phyloP scores from a whole-genome alignment of 2,888 invertebrate genomes.

The Dendrolimus pini region DNA sequence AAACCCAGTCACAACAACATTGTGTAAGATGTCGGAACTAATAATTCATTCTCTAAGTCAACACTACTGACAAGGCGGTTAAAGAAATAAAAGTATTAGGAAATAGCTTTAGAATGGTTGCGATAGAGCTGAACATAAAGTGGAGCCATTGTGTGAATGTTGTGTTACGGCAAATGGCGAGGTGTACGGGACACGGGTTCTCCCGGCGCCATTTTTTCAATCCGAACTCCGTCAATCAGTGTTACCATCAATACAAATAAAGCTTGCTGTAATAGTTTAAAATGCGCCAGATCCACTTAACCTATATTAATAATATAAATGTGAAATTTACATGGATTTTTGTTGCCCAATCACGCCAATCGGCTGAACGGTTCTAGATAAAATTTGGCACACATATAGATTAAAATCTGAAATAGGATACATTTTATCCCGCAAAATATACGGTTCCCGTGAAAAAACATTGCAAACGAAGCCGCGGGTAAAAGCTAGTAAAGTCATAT shows the following conservation, averaged over 20 bases:
- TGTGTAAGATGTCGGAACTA: constrained; percentile 43
- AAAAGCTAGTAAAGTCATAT: too few relatives aligned
- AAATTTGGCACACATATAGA: too few relatives aligned
- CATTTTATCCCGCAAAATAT: too few relatives aligned
- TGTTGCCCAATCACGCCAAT: too few relatives aligned
- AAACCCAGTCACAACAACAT: constrained; percentile 46
- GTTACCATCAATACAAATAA: too few relatives aligned
- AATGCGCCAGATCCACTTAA: too few relatives aligned
- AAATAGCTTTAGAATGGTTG: constrained; percentile 46
- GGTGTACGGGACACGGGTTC: not conserved
- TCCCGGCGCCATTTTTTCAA: constrained; percentile 9
- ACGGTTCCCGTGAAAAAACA: too few relatives aligned
- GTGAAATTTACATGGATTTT: too few relatives aligned
- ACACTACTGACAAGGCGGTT: constrained; percentile 48
- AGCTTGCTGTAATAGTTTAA: too few relatives aligned
- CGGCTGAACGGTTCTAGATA: too few relatives aligned
- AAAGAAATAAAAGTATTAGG: constrained; percentile 45
- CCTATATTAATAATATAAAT: too few relatives aligned
- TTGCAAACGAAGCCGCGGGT: too few relatives aligned
- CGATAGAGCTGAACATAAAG: constrained; percentile 38
- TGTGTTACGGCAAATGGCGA: not conserved
- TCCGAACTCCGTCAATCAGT: not conserved
- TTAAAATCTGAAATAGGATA: not conserved
- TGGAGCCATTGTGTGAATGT: constrained; percentile 33
- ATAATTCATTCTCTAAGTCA: constrained; percentile 62